Base-by-base conservation (phyloP, 2,888 invertebrate species). In the Harpalus rufipes region DNA sequence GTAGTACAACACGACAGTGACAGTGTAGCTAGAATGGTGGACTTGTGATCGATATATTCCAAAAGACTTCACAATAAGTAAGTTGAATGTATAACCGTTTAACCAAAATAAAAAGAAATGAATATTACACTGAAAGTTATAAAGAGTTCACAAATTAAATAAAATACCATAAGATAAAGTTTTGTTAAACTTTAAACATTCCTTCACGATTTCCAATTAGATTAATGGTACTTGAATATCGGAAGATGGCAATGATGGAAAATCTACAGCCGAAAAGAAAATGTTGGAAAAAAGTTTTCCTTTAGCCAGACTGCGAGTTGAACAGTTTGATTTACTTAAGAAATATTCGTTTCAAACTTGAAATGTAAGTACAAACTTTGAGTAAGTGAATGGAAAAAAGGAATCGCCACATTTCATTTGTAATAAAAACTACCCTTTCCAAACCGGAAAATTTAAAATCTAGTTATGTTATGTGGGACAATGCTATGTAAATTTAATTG, bases 241-340 rank as follows among this genome's bases (percentile, higher is more conserved):
- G 39, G 7, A 39, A 65, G 12, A n/a, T 63, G 32, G 58, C 58
- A 58, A 59, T 59, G n/a, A 7, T 16, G 14, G 59, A n/a, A 25
- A 12, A 68, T 39, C 6, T 25, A 18, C 21, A 63, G 25, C n/a
- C 21, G 10, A 18, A 63, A 10, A 39, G 39, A 68, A 68, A 68
- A 68, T 68, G 5, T 1, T 25, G 32, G 39, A 39, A 12, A 68
- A 68, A 68, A 68, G 10, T 68, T 68, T 68, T 39, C 14, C n/a
- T 39, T 68, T 39, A 68, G 18, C 18, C 59, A 68, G 16, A 7
- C 59, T 59, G 59, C 18, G 59, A 68, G 68, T 39, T 68, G n/a
- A 39, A 68, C 68, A 39, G 14, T 68, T 68, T 68, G 68, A 14
- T 68, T 39, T 39, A 68, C 39, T 68, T 68, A 41, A 68, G 39